Base-by-base conservation (phyloP, 2,797 vertebrate species). In the Channa striata region DNA sequence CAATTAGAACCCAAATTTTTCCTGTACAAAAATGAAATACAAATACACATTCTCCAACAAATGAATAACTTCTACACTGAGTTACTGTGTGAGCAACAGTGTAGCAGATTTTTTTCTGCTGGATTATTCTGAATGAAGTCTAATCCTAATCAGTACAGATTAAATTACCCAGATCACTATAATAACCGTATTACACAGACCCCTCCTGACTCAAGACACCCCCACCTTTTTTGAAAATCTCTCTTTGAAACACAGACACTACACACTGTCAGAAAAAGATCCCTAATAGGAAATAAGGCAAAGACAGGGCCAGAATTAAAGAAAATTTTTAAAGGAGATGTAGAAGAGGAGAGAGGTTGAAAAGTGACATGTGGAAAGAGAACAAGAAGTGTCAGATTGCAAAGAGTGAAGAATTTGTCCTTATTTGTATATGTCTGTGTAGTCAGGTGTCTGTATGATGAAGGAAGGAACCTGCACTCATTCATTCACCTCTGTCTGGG, bases 111-210 rank as follows among this genome's bases (percentile, higher is more conserved):
- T 57, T 72, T 89, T 81, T 68, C 67, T 34, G 46, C 25, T 72
- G 64, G 83, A 86, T 92, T 91, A 91, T 80, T 10, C 30, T 74
- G 78, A 88, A 80, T 69, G 40, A 81, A 65, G 51, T 42, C 77
- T 91, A 91, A 92, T 88, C 88, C 83, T 82, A 77, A 87, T 86
- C 75, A 87, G 30, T 52, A 40, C 37, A 73, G 85, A 89, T 87
- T 88, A 80, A 90, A 93, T 89, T 85, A 84, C 63, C 58, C 77
- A 76, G 78, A 82, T 92, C 60, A 82, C 58, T 76, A 74, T 86
- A 90, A 90, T 91, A 80, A 69, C 63, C 44, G 61, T 84, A 91
- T 93, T 91, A 90, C n/a, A 78, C 8, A 51, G 51, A 63, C 49
- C 23, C 46, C 64, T 21, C 30, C n/a, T 8, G 11, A 49, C 48